phyloP scores from a whole-genome alignment of 2,888 invertebrate genomes.

The Ypsolopha scabrella region DNA sequence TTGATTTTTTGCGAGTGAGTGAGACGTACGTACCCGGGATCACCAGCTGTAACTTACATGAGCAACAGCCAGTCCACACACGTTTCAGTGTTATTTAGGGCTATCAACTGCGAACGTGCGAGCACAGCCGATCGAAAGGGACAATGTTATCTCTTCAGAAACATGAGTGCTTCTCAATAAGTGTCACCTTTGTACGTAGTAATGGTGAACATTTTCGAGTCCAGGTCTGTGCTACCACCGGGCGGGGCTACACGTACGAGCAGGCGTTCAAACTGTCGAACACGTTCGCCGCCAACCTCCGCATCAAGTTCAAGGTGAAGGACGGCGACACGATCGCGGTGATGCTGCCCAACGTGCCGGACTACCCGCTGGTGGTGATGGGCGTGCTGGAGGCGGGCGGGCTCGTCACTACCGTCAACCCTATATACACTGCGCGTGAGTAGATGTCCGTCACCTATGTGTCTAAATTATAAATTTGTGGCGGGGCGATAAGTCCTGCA shows the following conservation, averaged over 20 bases:
- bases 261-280: slow-evolving; percentile 71
- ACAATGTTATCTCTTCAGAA: no score
- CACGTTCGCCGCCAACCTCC: slow-evolving; percentile 72
- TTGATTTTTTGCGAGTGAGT: no score
- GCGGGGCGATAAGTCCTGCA: not conserved
- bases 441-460: not conserved
- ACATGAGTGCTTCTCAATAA: no score
- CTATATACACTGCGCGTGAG: slow-evolving; percentile 73
- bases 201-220: slow-evolving; percentile 11
- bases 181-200: not conserved
- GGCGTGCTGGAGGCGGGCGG: slow-evolving; percentile 76
- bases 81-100: no score
- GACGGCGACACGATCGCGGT: slow-evolving; percentile 75
- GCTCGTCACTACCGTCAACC: slow-evolving; percentile 76
- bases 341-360: slow-evolving; percentile 78
- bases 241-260: slow-evolving; percentile 75
- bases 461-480: not conserved
- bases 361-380: slow-evolving; percentile 71
- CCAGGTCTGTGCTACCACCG: slow-evolving; percentile 77
- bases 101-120: no score
- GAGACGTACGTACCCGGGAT: no score
- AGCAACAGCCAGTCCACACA: no score
- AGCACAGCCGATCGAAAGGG: no score
- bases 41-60: no score
- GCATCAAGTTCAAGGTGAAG: slow-evolving; percentile 69